A percentile compares a stretch with the other conserved stretches of the same genome.
phyloP scores from a whole-genome alignment of 2,888 invertebrate genomes.

The Coenonympha glycerion region DNA sequence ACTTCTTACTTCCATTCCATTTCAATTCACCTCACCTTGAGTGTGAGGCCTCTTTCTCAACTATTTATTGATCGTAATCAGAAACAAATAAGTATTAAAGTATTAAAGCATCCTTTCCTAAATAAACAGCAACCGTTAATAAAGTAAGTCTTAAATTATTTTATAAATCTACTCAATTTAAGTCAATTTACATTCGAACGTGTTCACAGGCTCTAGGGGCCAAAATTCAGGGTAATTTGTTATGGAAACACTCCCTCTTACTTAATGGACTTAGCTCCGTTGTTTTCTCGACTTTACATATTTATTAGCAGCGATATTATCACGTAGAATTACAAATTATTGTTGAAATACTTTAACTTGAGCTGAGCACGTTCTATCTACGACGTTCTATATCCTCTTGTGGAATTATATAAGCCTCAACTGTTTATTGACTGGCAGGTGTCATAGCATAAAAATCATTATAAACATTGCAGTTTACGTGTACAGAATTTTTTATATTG shows the following conservation, averaged over 20 bases:
- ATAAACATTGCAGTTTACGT: too few species aligned
- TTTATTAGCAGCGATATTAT: slow-evolving; percentile 10
- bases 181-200: slow-evolving; percentile 20
- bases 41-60: too few species aligned
- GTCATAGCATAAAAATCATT: too few species aligned
- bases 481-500: too few species aligned
- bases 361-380: not conserved
- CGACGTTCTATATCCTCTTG: too few species aligned
- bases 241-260: slow-evolving; percentile 14
- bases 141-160: slow-evolving; percentile 3
- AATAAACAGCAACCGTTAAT: not conserved
- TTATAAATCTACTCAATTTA: slow-evolving; percentile 14
- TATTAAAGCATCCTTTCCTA: too few species aligned
- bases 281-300: slow-evolving; percentile 16
- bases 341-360: not conserved
- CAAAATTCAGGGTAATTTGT: slow-evolving; percentile 16
- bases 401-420: too few species aligned
- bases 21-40: too few species aligned
- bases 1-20: too few species aligned
- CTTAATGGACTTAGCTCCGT: slow-evolving; percentile 9
- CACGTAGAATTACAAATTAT: slow-evolving; percentile 10
- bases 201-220: slow-evolving; percentile 6
- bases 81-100: too few species aligned
- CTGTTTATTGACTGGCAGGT: too few species aligned
- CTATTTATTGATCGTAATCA: too few species aligned